Conservation (phyloP, 2,797 vertebrate species). For the Poeciliopsis presidionis region DNA sequence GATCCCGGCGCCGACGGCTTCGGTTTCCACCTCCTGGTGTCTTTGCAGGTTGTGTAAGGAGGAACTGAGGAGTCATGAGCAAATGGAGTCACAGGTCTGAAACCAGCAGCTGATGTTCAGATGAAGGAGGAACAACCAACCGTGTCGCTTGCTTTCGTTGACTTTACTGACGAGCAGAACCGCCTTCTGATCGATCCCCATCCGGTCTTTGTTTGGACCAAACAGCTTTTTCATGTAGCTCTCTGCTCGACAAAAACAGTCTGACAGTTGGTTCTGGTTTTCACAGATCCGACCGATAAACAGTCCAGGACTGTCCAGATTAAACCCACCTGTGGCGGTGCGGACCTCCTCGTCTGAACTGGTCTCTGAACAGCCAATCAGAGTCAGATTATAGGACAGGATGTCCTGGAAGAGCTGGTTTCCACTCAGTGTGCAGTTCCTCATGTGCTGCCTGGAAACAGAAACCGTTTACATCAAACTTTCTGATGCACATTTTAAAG, state of each 20-base stretch:
- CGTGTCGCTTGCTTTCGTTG: slow-evolving; percentile 91
- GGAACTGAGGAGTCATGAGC: slow-evolving; percentile 79
- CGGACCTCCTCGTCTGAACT: slow-evolving; percentile 86
- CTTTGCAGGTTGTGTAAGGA: slow-evolving; percentile 93
- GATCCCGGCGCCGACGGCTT: slow-evolving; percentile 65
- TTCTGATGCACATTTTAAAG: not conserved
- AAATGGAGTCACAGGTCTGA: not conserved
- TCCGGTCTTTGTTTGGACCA: slow-evolving; percentile 90
- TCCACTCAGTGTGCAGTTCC: slow-evolving; percentile 88
- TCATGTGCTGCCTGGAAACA: slow-evolving; percentile 91
- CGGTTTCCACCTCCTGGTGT: slow-evolving; percentile 89
- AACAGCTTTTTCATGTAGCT: slow-evolving; percentile 95
- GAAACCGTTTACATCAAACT: not conserved
- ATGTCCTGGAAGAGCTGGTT: slow-evolving; percentile 94
- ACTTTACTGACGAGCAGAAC: slow-evolving; percentile 97
- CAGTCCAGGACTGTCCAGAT: not conserved
- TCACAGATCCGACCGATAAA: not conserved
- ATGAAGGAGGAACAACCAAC: slow-evolving; percentile 74
- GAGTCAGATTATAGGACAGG: slow-evolving; percentile 90
- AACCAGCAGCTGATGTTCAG: accelerated
- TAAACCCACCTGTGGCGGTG: slow-evolving; percentile 82
- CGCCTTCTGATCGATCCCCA: slow-evolving; percentile 95
- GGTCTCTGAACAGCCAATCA: slow-evolving; percentile 90
- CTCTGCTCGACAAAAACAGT: slow-evolving; percentile 73
- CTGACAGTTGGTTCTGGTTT: not conserved